Evolutionary conservation across 1,140 invertebrate species (phyloP), one percentile per base, ranked within the genome.

Genomic region (Theocolax elegans): DNA sequence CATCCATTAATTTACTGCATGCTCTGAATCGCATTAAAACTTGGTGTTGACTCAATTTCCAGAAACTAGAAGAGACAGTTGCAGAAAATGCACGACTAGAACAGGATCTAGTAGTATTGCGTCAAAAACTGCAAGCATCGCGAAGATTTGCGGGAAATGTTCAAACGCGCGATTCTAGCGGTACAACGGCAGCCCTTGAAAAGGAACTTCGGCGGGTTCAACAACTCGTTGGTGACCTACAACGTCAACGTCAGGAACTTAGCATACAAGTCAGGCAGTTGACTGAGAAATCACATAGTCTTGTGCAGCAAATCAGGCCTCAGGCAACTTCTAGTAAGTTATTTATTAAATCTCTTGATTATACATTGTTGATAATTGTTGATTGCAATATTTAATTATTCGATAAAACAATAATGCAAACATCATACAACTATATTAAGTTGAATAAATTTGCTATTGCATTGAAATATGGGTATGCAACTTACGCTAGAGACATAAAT

Each of bases 21-120:
- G 42, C 42, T 10, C 10, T 4, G 15, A 17, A 12, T 46, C n/a
- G n/a, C n/a, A n/a, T n/a, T n/a, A n/a, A n/a, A n/a, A n/a, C n/a
- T n/a, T n/a, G n/a, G n/a, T n/a, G n/a, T n/a, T n/a, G n/a, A n/a
- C n/a, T n/a, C n/a, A n/a, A n/a, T 53, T 44, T 58, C 15, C 82
- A 95, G 93, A 94, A 94, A 90, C 83, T 97, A 66, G 95, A 97
- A 83, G 94, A 95, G 80, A 95, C 93, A 1, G 93, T 95, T 15
- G 93, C 93, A 1, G 94, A 95, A 70, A 96, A 96, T 82, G 93
- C 93, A 10, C 89, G 93, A 9, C 81, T 96, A 35, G 95, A 97
- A 82, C 93, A 95, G 74, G 95, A 97, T 80, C 85, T 97, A 68
- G 89, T 95, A 23, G 89, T 95, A 19, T 82, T 97, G 23, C 88